Conservation (phyloP, 2,113 vertebrate genomes). For the Hyperopisus bebe region DNA sequence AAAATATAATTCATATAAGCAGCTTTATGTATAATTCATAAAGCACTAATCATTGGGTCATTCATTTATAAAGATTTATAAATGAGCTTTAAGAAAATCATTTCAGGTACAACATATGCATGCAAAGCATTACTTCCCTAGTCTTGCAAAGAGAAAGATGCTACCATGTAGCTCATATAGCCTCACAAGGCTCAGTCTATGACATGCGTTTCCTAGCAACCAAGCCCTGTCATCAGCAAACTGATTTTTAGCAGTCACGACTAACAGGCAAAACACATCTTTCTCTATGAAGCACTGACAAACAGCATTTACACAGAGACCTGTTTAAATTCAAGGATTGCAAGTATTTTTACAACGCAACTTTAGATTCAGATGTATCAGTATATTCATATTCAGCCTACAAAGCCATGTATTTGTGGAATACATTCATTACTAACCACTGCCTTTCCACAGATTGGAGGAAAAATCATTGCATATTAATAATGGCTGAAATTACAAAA, state of each 20-base stretch:
- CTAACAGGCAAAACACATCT: conserved; percentile 71
- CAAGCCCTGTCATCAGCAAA: conserved; percentile 77
- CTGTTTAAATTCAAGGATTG: conserved; percentile 18
- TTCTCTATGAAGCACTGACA: conserved; percentile 57
- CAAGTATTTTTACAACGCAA: background rate
- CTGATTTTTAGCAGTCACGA: conserved; percentile 81
- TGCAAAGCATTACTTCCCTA: conserved; percentile 38
- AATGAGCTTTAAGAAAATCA: background rate
- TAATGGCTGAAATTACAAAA: background rate
- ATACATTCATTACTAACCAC: background rate
- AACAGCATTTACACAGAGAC: conserved; percentile 19
- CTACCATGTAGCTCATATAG: conserved; percentile 56
- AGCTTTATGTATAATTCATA: background rate
- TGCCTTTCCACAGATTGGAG: background rate
- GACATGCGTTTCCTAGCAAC: conserved; percentile 75
- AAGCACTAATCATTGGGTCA: background rate
- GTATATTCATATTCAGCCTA: background rate
- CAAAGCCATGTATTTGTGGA: background rate
- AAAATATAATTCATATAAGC: background rate
- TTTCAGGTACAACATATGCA: conserved; percentile 12
- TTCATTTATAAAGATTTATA: background rate
- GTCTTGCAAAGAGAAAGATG: conserved; percentile 54
- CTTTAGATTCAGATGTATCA: background rate
- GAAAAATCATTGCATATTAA: background rate
- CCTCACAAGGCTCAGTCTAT: conserved; percentile 66